phyloP scores from a whole-genome alignment of 2,888 invertebrate species.

The Clivina fossor region DNA sequence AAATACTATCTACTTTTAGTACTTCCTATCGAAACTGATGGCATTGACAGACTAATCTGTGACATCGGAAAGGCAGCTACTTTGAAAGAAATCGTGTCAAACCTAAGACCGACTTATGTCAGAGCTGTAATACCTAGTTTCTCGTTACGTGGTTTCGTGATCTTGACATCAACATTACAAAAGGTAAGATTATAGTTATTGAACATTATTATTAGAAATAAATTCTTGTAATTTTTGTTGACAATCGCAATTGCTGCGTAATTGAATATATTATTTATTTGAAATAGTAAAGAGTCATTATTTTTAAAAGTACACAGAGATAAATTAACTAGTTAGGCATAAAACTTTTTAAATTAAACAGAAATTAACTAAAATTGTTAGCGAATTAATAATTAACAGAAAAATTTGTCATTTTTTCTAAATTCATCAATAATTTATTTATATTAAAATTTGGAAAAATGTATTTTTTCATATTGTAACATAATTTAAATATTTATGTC shows the following conservation, averaged over 20 bases:
- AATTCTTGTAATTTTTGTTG: neutral
- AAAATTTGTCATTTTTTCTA: too few species aligned
- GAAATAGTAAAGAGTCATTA: too few species aligned
- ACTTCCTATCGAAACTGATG: conserved; percentile 63
- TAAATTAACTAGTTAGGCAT: too few species aligned
- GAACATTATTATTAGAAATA: conserved; percentile 1
- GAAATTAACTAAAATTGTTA: too few species aligned
- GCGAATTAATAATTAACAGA: too few species aligned
- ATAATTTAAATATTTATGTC: too few species aligned
- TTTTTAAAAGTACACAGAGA: too few species aligned
- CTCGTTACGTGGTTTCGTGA: conserved; percentile 75
- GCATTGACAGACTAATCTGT: conserved; percentile 65
- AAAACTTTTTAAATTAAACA: too few species aligned
- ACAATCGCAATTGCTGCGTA: neutral
- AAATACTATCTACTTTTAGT: conserved; percentile 76
- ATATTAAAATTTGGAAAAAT: too few species aligned
- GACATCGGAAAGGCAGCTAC: conserved; percentile 64
- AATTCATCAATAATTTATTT: too few species aligned
- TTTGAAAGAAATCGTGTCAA: conserved; percentile 67
- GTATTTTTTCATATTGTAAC: too few species aligned
- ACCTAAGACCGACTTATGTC: conserved; percentile 70
- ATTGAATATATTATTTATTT: neutral
- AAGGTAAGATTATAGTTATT: conserved; percentile 60
- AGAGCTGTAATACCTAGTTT: conserved; percentile 80
- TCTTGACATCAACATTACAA: conserved; percentile 77